A percentile compares a stretch with the other conserved stretches of the same genome.
Conservation (phyloP, 2,888 invertebrate species). For the Agriopis leucophaearia region DNA sequence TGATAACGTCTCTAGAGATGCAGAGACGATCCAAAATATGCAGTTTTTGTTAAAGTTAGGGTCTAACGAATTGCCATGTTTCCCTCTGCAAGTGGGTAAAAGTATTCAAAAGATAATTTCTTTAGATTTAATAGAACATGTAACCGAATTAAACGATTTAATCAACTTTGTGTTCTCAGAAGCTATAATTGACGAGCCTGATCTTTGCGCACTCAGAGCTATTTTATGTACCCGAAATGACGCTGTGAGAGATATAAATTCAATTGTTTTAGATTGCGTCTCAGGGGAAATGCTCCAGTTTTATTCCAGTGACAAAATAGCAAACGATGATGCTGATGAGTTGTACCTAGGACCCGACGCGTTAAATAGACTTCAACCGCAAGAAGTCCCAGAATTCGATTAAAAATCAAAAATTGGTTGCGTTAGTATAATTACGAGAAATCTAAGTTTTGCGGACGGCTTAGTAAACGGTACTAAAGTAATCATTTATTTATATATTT, state of each 20-base stretch:
- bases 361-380: constrained; percentile 9
- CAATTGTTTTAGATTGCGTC: constrained; percentile 5
- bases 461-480: background rate
- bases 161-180: constrained; percentile 17
- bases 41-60: constrained; percentile 22
- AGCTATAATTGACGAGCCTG: background rate
- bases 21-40: constrained; percentile 4
- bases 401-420: constrained; percentile 11
- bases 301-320: constrained; percentile 2
- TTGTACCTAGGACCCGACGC: constrained; percentile 14
- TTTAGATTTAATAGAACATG: constrained; percentile 6
- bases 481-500: too few species aligned
- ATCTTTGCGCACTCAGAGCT: constrained; percentile 2
- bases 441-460: constrained; percentile 19
- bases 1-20: constrained; percentile 15
- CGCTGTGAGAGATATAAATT: constrained; percentile 8
- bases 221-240: constrained; percentile 10
- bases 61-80: background rate
- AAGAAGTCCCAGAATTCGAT: constrained; percentile 11
- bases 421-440: constrained; percentile 15
- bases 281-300: constrained; percentile 10
- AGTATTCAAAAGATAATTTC: constrained; percentile 1
- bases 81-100: too few species aligned
- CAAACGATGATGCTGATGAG: constrained; percentile 8
- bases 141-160: background rate